A percentile compares a stretch with the other conserved stretches of the same genome.
phyloP scores from a whole-genome alignment of 2,888 invertebrate genomes.

The Cryptosula pallasiana region DNA sequence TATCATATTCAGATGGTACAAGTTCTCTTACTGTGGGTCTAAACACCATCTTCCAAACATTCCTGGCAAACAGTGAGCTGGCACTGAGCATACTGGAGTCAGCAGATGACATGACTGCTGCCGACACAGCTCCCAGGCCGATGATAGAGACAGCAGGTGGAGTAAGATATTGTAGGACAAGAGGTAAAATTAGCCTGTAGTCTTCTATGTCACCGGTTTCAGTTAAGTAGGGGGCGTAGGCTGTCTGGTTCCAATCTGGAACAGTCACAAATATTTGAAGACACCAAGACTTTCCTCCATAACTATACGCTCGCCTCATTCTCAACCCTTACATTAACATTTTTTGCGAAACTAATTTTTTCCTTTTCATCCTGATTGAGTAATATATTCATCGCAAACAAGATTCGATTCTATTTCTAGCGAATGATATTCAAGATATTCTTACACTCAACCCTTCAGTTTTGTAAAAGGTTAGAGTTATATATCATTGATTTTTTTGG shows the following conservation, averaged over 20 bases:
- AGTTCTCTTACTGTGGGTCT: conserved; percentile 79
- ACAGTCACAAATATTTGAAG: neutral
- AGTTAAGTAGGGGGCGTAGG: conserved; percentile 56
- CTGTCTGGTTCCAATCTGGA: conserved; percentile 93
- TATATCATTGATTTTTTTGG: too few species aligned
- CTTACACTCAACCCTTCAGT: too few species aligned
- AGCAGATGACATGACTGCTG: conserved; percentile 76
- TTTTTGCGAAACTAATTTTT: too few species aligned
- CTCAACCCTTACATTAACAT: too few species aligned
- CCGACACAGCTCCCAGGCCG: conserved; percentile 90
- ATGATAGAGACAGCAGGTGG: conserved; percentile 91
- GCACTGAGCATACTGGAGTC: conserved; percentile 29
- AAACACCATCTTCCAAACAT: conserved; percentile 33
- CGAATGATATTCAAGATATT: too few species aligned
- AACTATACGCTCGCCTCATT: too few species aligned
- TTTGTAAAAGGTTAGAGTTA: too few species aligned
- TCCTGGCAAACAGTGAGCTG: conserved; percentile 31
- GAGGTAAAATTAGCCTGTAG: conserved; percentile 87
- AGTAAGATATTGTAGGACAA: conserved; percentile 88
- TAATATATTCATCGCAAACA: too few species aligned
- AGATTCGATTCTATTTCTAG: too few species aligned
- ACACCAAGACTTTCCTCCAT: too few species aligned
- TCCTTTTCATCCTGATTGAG: too few species aligned
- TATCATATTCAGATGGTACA: too few species aligned
- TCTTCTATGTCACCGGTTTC: conserved; percentile 54